phyloP scores from a whole-genome alignment of 2,888 invertebrate genomes.

The Catonia carolina region DNA sequence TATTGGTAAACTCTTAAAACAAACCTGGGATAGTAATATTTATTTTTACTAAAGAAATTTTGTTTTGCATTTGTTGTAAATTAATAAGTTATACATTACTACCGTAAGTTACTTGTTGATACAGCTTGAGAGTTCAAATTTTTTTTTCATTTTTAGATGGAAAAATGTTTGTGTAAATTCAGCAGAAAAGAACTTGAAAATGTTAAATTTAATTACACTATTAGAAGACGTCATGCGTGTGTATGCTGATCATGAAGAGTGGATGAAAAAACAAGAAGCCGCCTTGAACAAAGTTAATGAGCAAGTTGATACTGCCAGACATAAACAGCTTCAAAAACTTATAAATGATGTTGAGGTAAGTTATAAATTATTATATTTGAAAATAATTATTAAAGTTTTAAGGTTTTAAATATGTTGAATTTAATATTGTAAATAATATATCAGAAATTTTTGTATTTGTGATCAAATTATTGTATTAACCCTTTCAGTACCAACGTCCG shows the following conservation, averaged over 20 bases:
- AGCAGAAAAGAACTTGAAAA: constrained; percentile 61
- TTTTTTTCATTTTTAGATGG: constrained; percentile 51
- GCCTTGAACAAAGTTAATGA: constrained; percentile 54
- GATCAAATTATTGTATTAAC: no score
- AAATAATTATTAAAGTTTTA: background rate
- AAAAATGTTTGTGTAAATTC: constrained; percentile 67
- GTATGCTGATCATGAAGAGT: constrained; percentile 52
- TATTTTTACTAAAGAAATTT: no score
- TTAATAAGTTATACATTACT: no score
- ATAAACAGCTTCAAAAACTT: constrained; percentile 17
- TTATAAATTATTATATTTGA: background rate
- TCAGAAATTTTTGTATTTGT: no score
- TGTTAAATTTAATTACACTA: constrained; percentile 54
- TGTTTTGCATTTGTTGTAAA: no score
- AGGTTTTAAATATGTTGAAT: no score
- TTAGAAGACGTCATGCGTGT: constrained; percentile 52
- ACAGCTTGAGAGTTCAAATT: no score
- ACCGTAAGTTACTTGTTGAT: no score
- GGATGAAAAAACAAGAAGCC: constrained; percentile 57
- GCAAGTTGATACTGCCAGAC: constrained; percentile 15
- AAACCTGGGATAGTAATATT: no score
- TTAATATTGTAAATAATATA: no score
- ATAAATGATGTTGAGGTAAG: constrained; percentile 23
- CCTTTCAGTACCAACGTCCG: no score
- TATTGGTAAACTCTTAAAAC: no score